Base-by-base conservation (phyloP, 1,140 invertebrate species). In the Drosophila repleta region DNA sequence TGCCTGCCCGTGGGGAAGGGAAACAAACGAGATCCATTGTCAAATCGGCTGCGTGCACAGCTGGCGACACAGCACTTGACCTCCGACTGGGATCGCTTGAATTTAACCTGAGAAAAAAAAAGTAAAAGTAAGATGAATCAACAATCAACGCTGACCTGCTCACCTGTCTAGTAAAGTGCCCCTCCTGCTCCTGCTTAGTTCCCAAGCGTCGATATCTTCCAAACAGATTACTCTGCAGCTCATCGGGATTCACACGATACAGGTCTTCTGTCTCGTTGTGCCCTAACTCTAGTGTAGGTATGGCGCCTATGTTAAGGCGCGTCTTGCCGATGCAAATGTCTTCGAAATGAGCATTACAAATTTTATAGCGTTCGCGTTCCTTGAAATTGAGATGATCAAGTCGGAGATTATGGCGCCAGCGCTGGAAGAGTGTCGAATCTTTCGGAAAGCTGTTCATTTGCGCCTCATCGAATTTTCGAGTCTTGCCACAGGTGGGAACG, bases 371-470 rank as follows among this genome's bases (percentile, higher is more conserved):
- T 4, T 91, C 90, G 1, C 90, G 76, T 18, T 91, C 90, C 20
- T 78, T 83, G 29, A 91, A 91, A 18, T 71, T 63, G 0, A 91
- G 56, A 21, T 87, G 77, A 0, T 91, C 90, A 13, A 91, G 29
- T 0, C 87, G 80, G 0, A 91, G 66, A 61, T 91, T 91, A 51
- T 91, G 90, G 3, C 71, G 74, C 90, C 90, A 91, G 17, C 71
- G 75, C 46, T 76, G 53, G 26, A 91, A 91, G 10, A 79, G 56
- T 2, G 45, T n/a, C 5, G 71, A 41, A 43, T 90, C 80, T 57
- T 91, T 91, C 51, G 90, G 90, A 18, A 91, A 91, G 48, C 90
- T 91, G 41, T 91, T 91, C 90, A 91, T 88, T 52, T 91, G 90
- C 2, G 79, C 90, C 18, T 91, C 90, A 48, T 91, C 90, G 20